Conservation (phyloP, 2,888 invertebrate species). For the Byasa hedistus region DNA sequence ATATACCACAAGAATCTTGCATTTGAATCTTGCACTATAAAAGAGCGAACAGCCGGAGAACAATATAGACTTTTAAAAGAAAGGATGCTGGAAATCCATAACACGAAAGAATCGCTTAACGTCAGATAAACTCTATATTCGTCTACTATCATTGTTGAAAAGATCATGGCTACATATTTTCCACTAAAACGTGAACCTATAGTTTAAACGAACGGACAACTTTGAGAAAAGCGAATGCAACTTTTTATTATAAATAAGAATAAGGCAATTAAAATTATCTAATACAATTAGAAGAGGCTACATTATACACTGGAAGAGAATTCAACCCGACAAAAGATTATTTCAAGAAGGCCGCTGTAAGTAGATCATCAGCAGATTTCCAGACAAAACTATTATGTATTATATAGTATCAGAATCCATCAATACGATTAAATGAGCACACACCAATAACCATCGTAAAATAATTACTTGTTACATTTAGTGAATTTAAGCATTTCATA, state of each 20-base stretch:
- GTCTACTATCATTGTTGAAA: too few relatives aligned
- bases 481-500: conserved; percentile 5
- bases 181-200: too few relatives aligned
- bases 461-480: conserved; percentile 10
- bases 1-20: too few relatives aligned
- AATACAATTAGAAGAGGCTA: neutral
- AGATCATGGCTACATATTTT: too few relatives aligned
- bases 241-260: neutral
- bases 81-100: too few relatives aligned
- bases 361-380: neutral
- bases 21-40: too few relatives aligned
- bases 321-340: neutral
- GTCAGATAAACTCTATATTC: too few relatives aligned
- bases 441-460: conserved; percentile 1
- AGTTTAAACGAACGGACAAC: too few relatives aligned
- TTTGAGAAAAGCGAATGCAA: neutral
- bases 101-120: too few relatives aligned
- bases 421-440: neutral
- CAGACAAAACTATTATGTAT: neutral
- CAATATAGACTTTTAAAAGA: too few relatives aligned
- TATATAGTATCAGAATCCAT: neutral
- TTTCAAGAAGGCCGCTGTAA: neutral
- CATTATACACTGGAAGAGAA: neutral
- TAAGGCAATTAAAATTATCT: neutral
- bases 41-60: too few relatives aligned